These are phyloP conservation scores for Cetonia aurata DNA, from an alignment of 2,888 invertebrate genomes.

Conservation along the genomic window DNA sequence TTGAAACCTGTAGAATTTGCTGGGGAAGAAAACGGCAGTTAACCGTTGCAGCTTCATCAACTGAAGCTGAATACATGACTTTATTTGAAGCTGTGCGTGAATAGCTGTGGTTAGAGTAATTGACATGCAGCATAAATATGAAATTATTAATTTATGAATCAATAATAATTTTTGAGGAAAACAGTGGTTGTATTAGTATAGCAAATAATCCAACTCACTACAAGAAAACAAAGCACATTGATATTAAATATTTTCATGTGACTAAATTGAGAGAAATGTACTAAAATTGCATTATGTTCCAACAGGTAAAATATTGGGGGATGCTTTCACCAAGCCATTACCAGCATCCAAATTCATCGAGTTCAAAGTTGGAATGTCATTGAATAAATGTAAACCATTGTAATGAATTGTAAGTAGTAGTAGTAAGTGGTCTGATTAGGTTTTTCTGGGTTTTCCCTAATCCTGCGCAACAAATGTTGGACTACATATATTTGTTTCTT, in stretches of 20 bases:
- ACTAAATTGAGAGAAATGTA: neutral
- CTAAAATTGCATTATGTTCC: neutral
- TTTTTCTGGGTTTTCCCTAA: no score
- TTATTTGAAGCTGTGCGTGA: no score
- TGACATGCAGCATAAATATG: neutral
- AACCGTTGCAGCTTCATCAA: neutral
- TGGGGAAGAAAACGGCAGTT: neutral
- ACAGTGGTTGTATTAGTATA: neutral
- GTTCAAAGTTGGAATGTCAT: no score
- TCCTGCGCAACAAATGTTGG: no score
- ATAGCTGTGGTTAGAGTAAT: neutral
- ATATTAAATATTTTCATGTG: neutral
- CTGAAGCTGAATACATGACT: neutral
- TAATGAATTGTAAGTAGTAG: no score
- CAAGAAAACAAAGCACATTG: neutral
- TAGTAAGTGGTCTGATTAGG: no score
- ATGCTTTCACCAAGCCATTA: no score
- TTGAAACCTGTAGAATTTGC: neutral
- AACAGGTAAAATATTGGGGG: no score
- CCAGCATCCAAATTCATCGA: no score
- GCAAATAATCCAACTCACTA: neutral
- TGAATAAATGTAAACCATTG: no score
- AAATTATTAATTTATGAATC: no score
- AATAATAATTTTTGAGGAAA: neutral
- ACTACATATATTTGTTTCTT: no score